Evolutionary conservation across 1,140 invertebrate species (phyloP).

Genomic region (Neodiprion fabricii): DNA sequence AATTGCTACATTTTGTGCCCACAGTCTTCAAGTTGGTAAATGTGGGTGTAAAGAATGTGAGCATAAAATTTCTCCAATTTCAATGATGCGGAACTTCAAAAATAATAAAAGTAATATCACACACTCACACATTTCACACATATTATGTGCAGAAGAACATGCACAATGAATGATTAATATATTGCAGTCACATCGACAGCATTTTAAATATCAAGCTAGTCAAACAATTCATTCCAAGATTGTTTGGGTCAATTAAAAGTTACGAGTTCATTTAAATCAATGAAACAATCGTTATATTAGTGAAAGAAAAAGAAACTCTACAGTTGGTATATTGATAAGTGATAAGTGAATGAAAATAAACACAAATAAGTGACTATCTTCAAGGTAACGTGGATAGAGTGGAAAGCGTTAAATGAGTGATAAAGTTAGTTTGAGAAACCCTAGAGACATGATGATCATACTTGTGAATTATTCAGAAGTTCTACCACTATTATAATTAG

Average conservation of each 20-base stretch:
- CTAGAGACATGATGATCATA: not conserved
- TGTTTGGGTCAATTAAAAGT: not conserved
- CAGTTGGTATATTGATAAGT: too few species aligned
- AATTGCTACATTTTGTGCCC: not conserved
- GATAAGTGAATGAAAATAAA: too few species aligned
- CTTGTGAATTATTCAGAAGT: not conserved
- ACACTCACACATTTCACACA: not conserved
- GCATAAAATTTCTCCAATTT: not conserved
- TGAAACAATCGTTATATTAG: not conserved
- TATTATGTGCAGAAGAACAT: not conserved
- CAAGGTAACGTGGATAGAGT: not conserved
- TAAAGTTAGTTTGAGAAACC: constrained; percentile 5
- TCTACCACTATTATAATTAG: too few species aligned
- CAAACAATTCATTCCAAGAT: not conserved
- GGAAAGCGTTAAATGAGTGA: not conserved
- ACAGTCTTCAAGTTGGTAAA: constrained; percentile 11
- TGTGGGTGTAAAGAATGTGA: constrained; percentile 17
- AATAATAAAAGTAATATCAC: not conserved
- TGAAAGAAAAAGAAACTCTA: not conserved
- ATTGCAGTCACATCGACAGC: not conserved
- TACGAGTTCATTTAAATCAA: not conserved
- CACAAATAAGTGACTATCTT: too few species aligned
- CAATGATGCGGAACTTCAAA: too few species aligned
- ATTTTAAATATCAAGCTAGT: not conserved
- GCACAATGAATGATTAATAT: not conserved